phyloP scores from a whole-genome alignment of 1,140 invertebrate genomes.

The Episyrphus balteatus region DNA sequence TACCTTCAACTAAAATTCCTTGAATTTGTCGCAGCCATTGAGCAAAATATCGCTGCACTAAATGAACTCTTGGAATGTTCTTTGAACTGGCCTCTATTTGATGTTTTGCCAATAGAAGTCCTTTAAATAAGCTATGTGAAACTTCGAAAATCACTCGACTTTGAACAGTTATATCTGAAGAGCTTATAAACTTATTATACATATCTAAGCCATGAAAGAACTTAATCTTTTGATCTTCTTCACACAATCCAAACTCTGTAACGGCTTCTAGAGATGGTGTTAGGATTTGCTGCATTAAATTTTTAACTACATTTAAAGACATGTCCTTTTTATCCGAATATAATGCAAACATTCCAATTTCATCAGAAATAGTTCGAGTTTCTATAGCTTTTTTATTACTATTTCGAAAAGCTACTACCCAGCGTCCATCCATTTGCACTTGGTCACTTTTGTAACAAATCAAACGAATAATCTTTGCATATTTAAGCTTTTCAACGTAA shows the following conservation, averaged over 20 bases:
- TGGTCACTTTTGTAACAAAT: slow-evolving; percentile 40
- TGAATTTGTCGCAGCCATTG: slow-evolving; percentile 24
- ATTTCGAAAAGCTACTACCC: slow-evolving; percentile 43
- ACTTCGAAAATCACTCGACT: slow-evolving; percentile 18
- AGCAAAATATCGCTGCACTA: slow-evolving; percentile 20
- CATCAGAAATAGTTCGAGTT: slow-evolving; percentile 42
- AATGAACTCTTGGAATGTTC: slow-evolving; percentile 13
- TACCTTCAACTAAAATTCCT: slow-evolving; percentile 39
- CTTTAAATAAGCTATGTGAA: slow-evolving; percentile 21
- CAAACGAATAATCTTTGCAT: slow-evolving; percentile 37
- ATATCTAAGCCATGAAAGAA: slow-evolving; percentile 45
- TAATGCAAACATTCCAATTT: slow-evolving; percentile 31
- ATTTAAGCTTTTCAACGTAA: slow-evolving; percentile 31
- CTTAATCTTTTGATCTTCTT: slow-evolving; percentile 40
- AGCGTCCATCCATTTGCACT: slow-evolving; percentile 39
- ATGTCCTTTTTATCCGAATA: slow-evolving; percentile 36
- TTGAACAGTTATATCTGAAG: slow-evolving; percentile 14
- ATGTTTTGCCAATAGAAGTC: slow-evolving; percentile 20
- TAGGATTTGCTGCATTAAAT: slow-evolving; percentile 39
- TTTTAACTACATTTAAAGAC: slow-evolving; percentile 36
- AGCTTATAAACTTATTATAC: slow-evolving; percentile 40
- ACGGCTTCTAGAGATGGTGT: slow-evolving; percentile 36
- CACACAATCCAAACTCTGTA: slow-evolving; percentile 43
- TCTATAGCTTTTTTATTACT: slow-evolving; percentile 38
- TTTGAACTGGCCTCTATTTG: slow-evolving; percentile 26